Base-by-base conservation (phyloP, 2,888 invertebrate genomes). In the Drosophila pullipes region DNA sequence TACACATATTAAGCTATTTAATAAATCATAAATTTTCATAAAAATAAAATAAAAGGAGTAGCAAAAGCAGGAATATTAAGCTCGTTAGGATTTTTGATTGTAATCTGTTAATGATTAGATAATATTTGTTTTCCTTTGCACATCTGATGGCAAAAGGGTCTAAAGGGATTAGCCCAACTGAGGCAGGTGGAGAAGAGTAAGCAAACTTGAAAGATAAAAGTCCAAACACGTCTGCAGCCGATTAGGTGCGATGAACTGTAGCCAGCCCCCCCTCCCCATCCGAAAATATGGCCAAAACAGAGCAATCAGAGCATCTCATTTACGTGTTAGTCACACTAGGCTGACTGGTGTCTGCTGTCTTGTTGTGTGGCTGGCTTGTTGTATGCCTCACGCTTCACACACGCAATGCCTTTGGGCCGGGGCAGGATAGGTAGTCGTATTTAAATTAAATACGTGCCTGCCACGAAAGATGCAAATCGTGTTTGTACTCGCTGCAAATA, bases 381-480 rank as follows among this genome's bases (percentile, higher is more conserved):
- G 22, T 13, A 4, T 22, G 44, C 44, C 5, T 3, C 44, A 44
- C 22, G 44, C 6, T 18, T 18, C 28, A 55, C 28, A 47, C 57
- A 68, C 39, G 31, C 57, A 69, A 31, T 39, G 28, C 44, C 44
- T 22, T 16, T 33, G 3, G 53, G 53, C n/a, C 3, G 37, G 5
- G 16, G 30, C 53, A 25, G 16, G 57, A 33, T 28, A 53, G 52
- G 54, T 49, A 66, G 62, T 75, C 50, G 65, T 69, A 71, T 74
- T 81, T 68, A 74, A 89, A 84, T 81, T 72, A 83, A 88, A 71
- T 83, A 83, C 89, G 86, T 85, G 83, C 81, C 74, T 49, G 66
- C 57, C 50, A 30, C 28, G 22, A 22, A 16, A 69, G 53, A 61
- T 71, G 71, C 63, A 71, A 66, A 63, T 71, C 47, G 57, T 60